Base-by-base conservation (phyloP, 2,113 vertebrate genomes). In the Bostrychus sinensis region DNA sequence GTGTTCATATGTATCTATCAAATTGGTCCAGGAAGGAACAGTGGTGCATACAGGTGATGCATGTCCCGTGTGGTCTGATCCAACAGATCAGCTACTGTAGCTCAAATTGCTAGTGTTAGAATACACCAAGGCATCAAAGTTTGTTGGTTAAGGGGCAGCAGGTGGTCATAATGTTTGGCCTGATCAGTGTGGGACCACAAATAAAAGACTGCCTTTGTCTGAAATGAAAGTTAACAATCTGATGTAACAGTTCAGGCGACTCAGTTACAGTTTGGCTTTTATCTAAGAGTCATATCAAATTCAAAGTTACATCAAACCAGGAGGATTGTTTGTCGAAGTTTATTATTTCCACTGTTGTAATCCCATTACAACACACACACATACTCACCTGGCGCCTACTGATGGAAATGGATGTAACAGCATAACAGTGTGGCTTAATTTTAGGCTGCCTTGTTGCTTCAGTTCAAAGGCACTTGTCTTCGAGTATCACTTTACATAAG, bases 401-500 rank as follows among this genome's bases (percentile, higher is more conserved):
- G 82, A 85, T 48, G 75, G 77, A 87, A 63, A 70, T 62, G 58
- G 30, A 64, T 85, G 73, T 76, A 84, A 86, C 73, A 61, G 34
- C 75, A 81, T 38, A 68, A 68, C 61, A 50, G 65, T 38, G 1
- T 14, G 56, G 56, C 77, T 80, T 74, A 83, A 81, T 76, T 80
- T 71, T 70, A 69, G 78, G 73, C 78, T 60, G 30, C 65, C 78
- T 66, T 57, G 37, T 64, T 37, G 7, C 48, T 58, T 66, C 65
- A 60, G 28, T 76, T 81, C 76, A 66, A 56, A 78, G 65, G 70
- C 57, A 16, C 64, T 65, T 46, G 46, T 57, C 66, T 83, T 80
- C 56, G 70, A 86, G 81, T 68, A 81, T 80, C 72, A 70, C 58
- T 50, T 80, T 81, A 62, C 82, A 77, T 30, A 16, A 78, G 62